Evolutionary conservation across 2,113 vertebrate genomes (phyloP).

Genomic region (Anhinga rufa): DNA sequence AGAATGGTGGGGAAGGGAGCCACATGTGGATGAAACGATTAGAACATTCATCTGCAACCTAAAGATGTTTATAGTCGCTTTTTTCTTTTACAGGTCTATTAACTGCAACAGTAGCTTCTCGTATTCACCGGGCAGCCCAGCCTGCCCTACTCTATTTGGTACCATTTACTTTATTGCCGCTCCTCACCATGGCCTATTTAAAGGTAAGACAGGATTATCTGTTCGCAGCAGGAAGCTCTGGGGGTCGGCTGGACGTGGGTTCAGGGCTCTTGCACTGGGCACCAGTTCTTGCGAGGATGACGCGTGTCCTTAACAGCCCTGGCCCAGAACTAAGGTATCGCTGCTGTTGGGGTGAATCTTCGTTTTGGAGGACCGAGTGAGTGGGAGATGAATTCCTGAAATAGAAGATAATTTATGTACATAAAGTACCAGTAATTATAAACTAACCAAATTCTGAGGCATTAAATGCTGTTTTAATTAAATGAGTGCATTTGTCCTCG

Average conservation of each 20-base stretch:
- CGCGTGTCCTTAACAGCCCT: not conserved
- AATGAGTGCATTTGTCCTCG: not conserved
- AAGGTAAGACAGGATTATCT: conserved; percentile 79
- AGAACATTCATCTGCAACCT: not conserved
- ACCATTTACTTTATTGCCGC: conserved; percentile 97
- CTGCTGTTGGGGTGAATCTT: not conserved
- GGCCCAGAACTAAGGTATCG: not conserved
- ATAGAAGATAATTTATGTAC: not conserved
- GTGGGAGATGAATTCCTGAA: not conserved
- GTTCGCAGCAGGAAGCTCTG: not conserved
- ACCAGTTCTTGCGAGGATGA: not conserved
- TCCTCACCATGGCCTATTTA: conserved; percentile 99
- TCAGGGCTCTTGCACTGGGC: not conserved
- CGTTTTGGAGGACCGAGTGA: not conserved
- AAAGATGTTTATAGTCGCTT: not conserved
- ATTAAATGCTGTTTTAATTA: not conserved
- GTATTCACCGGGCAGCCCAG: conserved; percentile 97
- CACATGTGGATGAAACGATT: not conserved
- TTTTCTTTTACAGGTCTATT: conserved; percentile 81
- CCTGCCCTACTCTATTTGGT: conserved; percentile 98
- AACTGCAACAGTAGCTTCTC: conserved; percentile 97
- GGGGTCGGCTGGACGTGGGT: not conserved
- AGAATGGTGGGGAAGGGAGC: not conserved
- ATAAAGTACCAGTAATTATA: not conserved
- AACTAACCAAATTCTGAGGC: not conserved